Conservation (phyloP, 2,888 invertebrate species). For the Acleris cristana region DNA sequence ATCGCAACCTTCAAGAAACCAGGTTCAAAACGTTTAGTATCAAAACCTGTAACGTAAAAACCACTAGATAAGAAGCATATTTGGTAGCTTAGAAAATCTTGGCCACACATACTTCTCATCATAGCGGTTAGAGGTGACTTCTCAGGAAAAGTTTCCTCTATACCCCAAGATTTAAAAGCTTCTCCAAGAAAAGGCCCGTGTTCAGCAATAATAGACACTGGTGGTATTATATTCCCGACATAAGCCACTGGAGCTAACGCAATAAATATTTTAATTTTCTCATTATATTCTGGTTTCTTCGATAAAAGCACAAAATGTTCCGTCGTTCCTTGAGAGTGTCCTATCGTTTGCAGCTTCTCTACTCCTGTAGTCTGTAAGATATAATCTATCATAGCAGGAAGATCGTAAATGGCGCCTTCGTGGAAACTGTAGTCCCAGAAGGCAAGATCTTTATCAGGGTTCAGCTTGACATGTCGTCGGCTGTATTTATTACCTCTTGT, state of each 20-base stretch:
- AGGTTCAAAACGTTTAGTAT: constrained; percentile 48
- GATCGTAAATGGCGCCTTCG: constrained; percentile 37
- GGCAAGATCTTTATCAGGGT: constrained; percentile 23
- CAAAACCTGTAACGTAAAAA: constrained; percentile 28
- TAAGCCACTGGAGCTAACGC: constrained; percentile 35
- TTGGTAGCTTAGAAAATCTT: constrained; percentile 26
- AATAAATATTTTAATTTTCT: constrained; percentile 33
- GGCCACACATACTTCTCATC: constrained; percentile 33
- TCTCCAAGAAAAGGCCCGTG: constrained; percentile 24
- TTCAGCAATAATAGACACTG: constrained; percentile 17
- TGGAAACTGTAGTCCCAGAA: constrained; percentile 41
- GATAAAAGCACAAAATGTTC: constrained; percentile 35
- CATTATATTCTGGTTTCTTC: constrained; percentile 36
- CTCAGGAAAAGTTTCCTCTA: constrained; percentile 39
- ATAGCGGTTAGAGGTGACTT: constrained; percentile 22
- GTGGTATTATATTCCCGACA: constrained; percentile 43
- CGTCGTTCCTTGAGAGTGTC: constrained; percentile 38
- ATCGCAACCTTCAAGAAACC: constrained; percentile 45
- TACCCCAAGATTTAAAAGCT: constrained; percentile 10
- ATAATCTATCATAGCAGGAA: constrained; percentile 36
- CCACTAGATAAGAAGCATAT: constrained; percentile 14
- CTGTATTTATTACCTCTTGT: constrained; percentile 32
- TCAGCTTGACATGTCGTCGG: constrained; percentile 18
- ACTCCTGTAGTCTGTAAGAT: constrained; percentile 31
- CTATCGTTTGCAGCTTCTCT: constrained; percentile 30